Conservation (phyloP, 2,888 invertebrate genomes). For the Standfussiana lucernea region DNA sequence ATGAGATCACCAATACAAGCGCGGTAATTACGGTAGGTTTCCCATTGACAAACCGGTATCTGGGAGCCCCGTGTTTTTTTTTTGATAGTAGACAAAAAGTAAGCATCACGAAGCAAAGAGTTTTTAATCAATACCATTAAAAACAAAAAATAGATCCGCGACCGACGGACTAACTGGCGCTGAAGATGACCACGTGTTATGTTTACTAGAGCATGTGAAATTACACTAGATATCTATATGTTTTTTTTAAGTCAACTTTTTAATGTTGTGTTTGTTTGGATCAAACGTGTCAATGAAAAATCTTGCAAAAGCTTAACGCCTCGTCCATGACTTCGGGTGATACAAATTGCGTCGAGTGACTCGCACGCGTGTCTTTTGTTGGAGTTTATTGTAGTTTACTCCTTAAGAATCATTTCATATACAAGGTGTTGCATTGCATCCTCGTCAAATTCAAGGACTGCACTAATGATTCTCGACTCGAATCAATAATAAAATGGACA, state of each 20-base stretch:
- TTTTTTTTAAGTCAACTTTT: neutral
- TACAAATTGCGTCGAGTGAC: too few species aligned
- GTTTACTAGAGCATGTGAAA: neutral
- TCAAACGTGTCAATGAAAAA: neutral
- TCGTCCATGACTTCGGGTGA: neutral
- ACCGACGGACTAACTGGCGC: neutral
- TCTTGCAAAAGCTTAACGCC: neutral
- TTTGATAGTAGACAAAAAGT: slow-evolving; percentile 8
- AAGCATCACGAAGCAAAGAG: neutral
- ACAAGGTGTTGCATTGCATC: too few species aligned
- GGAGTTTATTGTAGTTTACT: too few species aligned
- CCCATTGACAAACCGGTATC: neutral
- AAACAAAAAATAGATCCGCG: slow-evolving; percentile 20
- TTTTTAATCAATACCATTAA: neutral
- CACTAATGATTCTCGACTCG: too few species aligned
- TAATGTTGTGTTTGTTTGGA: neutral
- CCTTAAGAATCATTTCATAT: too few species aligned
- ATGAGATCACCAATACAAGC: neutral
- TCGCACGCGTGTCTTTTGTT: too few species aligned
- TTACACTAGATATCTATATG: neutral
- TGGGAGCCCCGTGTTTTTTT: slow-evolving; percentile 14
- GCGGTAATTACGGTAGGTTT: neutral
- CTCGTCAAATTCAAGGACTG: too few species aligned
- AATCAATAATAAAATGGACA: too few species aligned
- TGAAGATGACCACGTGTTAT: neutral